Base-by-base conservation (phyloP, 2,888 invertebrate genomes). In the Conchocele bisecta region DNA sequence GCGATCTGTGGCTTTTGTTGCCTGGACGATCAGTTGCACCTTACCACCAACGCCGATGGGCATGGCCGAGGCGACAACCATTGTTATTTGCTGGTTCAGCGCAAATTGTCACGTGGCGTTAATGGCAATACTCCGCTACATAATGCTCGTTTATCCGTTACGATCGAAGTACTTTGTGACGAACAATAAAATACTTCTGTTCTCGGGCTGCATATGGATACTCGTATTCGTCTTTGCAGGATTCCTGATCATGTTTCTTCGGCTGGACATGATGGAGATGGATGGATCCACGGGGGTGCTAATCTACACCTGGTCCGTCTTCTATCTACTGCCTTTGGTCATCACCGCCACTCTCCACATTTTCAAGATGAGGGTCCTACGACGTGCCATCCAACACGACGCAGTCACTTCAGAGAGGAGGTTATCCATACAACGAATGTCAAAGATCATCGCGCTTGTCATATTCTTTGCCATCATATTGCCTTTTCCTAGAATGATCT, bases 381-480 rank as follows among this genome's bases (percentile, higher is more conserved):
- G 41, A 35, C 22, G 37, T 26, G 11, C 65, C 15, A 68, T 64
- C 1, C 48, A 39, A 31, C 20, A 60, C 17, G 51, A 68, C 2
- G 69, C 74, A 9, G n/a, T n/a, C n/a, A 74, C 69, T 0, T 65
- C 65, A 15, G 4, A 41, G 1, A 74, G 65, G 20, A 60, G 65
- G 57, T 61, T 65, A 33, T 65, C 65, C 9, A 61, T 74, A 41
- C 33, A 61, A 53, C 59, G 61, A 37, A 74, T 74, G 74, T 69
- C 74, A 5, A 65, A 57, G 22, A 74, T 74, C 42, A 69, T 74
- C 6, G 42, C 69, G 24, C 17, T 66, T 4, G 74, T 74, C 15
- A 69, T 74, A 4, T 24, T 74, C 11, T 69, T 63, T 46, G 74
- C 69, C 6, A 46, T 61, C 20, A 20, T 69, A 29, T 46, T 74